Percentiles rank a stretch among this genome's conserved stretches.
These are phyloP conservation scores for Podocnemis expansa DNA, from an alignment of 2,113 vertebrate species.

Conservation along the genomic window DNA sequence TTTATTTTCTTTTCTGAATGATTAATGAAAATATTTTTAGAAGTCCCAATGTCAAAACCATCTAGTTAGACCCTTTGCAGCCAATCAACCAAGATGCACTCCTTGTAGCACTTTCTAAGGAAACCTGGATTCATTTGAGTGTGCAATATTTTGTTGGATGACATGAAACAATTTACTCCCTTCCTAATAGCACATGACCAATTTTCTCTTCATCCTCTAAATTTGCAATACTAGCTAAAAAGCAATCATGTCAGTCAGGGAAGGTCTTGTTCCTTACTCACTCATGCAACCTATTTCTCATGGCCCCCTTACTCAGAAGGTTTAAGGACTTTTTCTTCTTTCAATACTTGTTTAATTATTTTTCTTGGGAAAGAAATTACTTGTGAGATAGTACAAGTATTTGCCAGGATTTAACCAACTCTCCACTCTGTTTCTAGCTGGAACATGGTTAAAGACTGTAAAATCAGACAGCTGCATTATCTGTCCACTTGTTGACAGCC, in stretches of 20 bases:
- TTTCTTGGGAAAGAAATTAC: not conserved
- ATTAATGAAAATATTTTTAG: not conserved
- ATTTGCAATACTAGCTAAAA: not conserved
- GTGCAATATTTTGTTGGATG: accelerated
- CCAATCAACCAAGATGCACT: not conserved
- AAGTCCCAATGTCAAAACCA: not conserved
- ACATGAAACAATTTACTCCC: not conserved
- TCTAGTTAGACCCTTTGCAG: not conserved
- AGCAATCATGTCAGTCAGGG: not conserved
- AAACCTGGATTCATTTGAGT: not conserved
- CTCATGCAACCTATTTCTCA: not conserved
- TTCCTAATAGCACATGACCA: not conserved
- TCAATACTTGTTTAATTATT: not conserved
- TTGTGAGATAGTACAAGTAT: not conserved
- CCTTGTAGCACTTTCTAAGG: not conserved
- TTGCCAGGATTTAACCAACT: accelerated
- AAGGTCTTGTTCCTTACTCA: not conserved
- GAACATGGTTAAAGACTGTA: not conserved
- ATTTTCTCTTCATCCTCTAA: not conserved
- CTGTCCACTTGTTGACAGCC: not conserved
- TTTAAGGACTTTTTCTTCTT: not conserved
- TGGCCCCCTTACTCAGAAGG: not conserved
- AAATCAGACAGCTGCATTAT: not conserved
- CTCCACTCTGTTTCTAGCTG: not conserved
- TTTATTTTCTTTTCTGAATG: not conserved